phyloP scores from a whole-genome alignment of 1,140 invertebrate species.

The Ceratina australensis region DNA sequence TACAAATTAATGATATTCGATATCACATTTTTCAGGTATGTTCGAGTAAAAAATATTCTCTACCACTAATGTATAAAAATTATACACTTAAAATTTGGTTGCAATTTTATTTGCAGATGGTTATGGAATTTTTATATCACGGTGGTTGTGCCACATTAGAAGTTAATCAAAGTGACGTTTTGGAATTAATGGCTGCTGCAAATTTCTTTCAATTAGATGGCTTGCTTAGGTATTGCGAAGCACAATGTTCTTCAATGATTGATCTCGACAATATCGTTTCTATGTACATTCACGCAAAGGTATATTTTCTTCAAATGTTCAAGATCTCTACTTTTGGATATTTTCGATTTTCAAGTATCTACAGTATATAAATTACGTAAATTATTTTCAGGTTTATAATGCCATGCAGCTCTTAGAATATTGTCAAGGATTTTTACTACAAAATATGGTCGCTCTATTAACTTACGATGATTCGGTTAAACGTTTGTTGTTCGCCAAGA shows the following conservation, averaged over 20 bases:
- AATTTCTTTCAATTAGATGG: conserved; percentile 95
- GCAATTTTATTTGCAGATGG: conserved; percentile 83
- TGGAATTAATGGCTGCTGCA: conserved; percentile 94
- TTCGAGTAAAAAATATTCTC: neutral
- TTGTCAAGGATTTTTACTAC: conserved; percentile 93
- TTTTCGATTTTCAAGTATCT: neutral
- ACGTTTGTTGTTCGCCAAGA: conserved; percentile 92
- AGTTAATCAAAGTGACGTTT: conserved; percentile 88
- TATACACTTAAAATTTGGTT: neutral
- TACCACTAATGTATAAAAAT: no score
- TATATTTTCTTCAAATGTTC: conserved; percentile 66
- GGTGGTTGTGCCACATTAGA: conserved; percentile 89
- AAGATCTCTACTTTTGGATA: neutral
- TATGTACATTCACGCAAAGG: conserved; percentile 96
- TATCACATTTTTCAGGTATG: conserved; percentile 94
- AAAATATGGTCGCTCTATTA: conserved; percentile 95
- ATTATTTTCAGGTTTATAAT: conserved; percentile 88
- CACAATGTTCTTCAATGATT: conserved; percentile 89
- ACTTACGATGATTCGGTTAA: conserved; percentile 95
- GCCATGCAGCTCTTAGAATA: conserved; percentile 92
- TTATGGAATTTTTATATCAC: conserved; percentile 96
- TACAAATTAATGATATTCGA: conserved; percentile 95
- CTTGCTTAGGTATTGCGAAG: conserved; percentile 91
- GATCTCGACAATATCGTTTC: conserved; percentile 94
- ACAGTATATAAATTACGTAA: neutral